Evolutionary conservation across 2,888 invertebrate species (phyloP).

Genomic region (Leucoma salicis): DNA sequence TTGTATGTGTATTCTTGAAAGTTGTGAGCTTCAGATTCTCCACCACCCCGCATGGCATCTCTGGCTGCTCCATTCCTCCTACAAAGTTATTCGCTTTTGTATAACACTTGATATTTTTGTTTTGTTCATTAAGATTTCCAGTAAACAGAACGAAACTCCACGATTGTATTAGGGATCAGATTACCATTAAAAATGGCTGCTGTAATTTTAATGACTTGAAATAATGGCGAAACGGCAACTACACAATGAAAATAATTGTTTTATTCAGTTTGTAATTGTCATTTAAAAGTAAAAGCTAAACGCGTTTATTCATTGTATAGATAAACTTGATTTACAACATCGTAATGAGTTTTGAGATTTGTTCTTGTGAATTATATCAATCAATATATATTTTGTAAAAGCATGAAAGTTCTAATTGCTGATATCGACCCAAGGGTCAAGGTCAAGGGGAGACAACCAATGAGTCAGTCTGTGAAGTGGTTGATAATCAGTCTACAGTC

Average conservation of each 20-base stretch:
- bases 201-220: background rate
- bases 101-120: slow-evolving; percentile 3
- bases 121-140: background rate
- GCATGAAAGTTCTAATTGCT: slow-evolving; percentile 46
- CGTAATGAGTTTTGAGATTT: slow-evolving; percentile 22
- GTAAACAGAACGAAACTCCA: too few relatives aligned
- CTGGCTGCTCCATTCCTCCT: slow-evolving; percentile 89
- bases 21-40: slow-evolving; percentile 89
- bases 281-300: too few relatives aligned
- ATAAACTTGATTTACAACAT: slow-evolving; percentile 17
- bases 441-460: slow-evolving; percentile 58
- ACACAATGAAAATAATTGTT: too few relatives aligned
- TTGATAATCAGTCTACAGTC: slow-evolving; percentile 35
- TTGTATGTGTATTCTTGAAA: slow-evolving; percentile 97
- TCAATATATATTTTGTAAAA: slow-evolving; percentile 27
- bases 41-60: slow-evolving; percentile 81
- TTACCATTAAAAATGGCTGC: too few relatives aligned
- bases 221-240: too few relatives aligned
- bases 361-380: slow-evolving; percentile 35
- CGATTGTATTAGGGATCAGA: too few relatives aligned
- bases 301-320: background rate
- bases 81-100: slow-evolving; percentile 39
- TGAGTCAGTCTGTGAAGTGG: slow-evolving; percentile 42
- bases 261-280: too few relatives aligned
- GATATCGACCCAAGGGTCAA: slow-evolving; percentile 66